Percentiles rank a stretch among this genome's conserved stretches.
These are phyloP conservation scores for Fundulus diaphanus DNA, from an alignment of 2,797 vertebrate genomes.

Conservation along the genomic window DNA sequence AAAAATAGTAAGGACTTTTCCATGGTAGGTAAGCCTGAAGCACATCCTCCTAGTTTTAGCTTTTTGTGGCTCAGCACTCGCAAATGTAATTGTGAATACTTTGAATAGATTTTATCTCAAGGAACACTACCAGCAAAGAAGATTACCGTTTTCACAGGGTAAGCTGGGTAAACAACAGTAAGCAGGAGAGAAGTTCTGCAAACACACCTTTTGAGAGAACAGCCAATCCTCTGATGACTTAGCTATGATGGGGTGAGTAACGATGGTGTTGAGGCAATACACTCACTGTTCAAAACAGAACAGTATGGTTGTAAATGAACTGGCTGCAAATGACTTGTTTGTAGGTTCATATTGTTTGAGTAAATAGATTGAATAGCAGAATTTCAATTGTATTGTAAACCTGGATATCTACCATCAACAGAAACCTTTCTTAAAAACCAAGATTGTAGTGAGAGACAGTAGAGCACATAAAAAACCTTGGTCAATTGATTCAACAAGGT, in stretches of 20 bases:
- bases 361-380: neutral
- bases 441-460: neutral
- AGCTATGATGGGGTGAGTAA: neutral
- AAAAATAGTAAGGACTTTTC: no score
- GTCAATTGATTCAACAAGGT: neutral
- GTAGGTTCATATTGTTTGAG: neutral
- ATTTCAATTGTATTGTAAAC: neutral
- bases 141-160: neutral
- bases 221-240: neutral
- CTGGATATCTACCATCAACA: neutral
- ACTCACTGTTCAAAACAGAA: neutral
- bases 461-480: neutral
- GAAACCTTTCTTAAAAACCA: neutral
- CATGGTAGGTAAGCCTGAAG: neutral
- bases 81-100: neutral
- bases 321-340: neutral
- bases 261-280: neutral
- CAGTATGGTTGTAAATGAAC: neutral
- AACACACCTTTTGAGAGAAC: neutral
- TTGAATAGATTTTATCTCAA: neutral
- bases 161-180: slow-evolving; percentile 11
- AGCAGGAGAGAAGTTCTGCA: neutral
- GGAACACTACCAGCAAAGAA: neutral
- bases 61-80: slow-evolving; percentile 9
- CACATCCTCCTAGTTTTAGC: neutral